These are phyloP conservation scores for Melipona quadrifasciata DNA, from an alignment of 1,140 invertebrate genomes.

Conservation along the genomic window DNA sequence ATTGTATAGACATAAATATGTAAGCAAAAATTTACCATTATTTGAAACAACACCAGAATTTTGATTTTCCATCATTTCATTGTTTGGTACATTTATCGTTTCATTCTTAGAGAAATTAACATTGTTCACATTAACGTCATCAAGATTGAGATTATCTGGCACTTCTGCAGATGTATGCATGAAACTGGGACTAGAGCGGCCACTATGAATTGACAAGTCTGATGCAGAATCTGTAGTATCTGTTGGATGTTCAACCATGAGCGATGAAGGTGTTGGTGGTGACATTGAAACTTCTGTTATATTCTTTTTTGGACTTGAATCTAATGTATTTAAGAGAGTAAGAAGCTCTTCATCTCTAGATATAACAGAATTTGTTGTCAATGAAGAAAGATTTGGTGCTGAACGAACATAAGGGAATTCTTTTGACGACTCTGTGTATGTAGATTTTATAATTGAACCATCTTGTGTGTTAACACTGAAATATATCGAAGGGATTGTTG, in stretches of 20 bases:
- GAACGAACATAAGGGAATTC: slow-evolving; percentile 38
- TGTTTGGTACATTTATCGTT: neutral
- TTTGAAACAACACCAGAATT: neutral
- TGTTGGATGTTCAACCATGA: slow-evolving; percentile 65
- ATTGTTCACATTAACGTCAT: neutral
- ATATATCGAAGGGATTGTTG: slow-evolving; percentile 16
- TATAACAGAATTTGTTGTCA: slow-evolving; percentile 42
- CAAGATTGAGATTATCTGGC: slow-evolving; percentile 22
- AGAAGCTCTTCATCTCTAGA: slow-evolving; percentile 60
- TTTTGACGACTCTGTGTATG: slow-evolving; percentile 27
- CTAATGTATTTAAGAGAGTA: slow-evolving; percentile 65
- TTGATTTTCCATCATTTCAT: slow-evolving; percentile 17
- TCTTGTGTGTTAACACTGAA: slow-evolving; percentile 30
- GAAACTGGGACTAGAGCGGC: slow-evolving; percentile 65
- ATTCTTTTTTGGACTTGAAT: slow-evolving; percentile 56
- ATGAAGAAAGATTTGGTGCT: slow-evolving; percentile 40
- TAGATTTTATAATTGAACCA: slow-evolving; percentile 4
- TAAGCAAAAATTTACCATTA: slow-evolving; percentile 28
- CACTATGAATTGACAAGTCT: slow-evolving; percentile 69
- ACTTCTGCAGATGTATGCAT: slow-evolving; percentile 61
- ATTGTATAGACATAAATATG: neutral
- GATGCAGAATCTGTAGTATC: slow-evolving; percentile 71
- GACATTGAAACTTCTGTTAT: slow-evolving; percentile 43
- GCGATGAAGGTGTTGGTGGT: slow-evolving; percentile 66
- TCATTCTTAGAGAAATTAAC: slow-evolving; percentile 16